These are phyloP conservation scores for Microctonus aethiopoides DNA, from an alignment of 2,888 invertebrate genomes.

Conservation along the genomic window DNA sequence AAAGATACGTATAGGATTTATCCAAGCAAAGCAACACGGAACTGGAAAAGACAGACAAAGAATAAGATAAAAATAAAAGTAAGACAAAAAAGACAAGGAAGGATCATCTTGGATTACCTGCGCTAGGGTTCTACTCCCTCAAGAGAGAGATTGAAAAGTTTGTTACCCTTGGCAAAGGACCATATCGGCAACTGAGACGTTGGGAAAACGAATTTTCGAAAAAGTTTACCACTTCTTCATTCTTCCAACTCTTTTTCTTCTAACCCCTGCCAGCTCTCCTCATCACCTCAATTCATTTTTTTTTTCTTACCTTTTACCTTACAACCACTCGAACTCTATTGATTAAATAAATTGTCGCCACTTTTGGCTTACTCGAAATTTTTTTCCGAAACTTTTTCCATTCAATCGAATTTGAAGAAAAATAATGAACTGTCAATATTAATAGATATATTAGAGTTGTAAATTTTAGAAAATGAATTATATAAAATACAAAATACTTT, in stretches of 20 bases:
- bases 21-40: slow-evolving; percentile 29
- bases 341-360: slow-evolving; percentile 24
- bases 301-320: slow-evolving; percentile 3
- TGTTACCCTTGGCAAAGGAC: slow-evolving; percentile 38
- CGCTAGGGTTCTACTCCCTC: slow-evolving; percentile 38
- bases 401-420: neutral
- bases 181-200: slow-evolving; percentile 25
- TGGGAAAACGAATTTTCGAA: slow-evolving; percentile 17
- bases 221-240: slow-evolving; percentile 17
- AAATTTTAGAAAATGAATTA: too few species aligned
- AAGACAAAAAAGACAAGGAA: neutral
- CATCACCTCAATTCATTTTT: too few species aligned
- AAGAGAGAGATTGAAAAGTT: slow-evolving; percentile 47
- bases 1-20: slow-evolving; percentile 17
- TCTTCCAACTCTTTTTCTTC: slow-evolving; percentile 1
- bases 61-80: neutral
- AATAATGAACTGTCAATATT: neutral
- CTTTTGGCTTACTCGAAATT: neutral
- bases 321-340: slow-evolving; percentile 12
- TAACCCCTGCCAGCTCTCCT: neutral
- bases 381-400: neutral
- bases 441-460: too few species aligned
- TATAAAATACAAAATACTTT: too few species aligned
- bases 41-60: slow-evolving; percentile 25
- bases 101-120: slow-evolving; percentile 53